Percentiles rank a stretch among this genome's conserved stretches.
Conservation (phyloP, 2,113 vertebrate species). For the Noctilio leporinus region DNA sequence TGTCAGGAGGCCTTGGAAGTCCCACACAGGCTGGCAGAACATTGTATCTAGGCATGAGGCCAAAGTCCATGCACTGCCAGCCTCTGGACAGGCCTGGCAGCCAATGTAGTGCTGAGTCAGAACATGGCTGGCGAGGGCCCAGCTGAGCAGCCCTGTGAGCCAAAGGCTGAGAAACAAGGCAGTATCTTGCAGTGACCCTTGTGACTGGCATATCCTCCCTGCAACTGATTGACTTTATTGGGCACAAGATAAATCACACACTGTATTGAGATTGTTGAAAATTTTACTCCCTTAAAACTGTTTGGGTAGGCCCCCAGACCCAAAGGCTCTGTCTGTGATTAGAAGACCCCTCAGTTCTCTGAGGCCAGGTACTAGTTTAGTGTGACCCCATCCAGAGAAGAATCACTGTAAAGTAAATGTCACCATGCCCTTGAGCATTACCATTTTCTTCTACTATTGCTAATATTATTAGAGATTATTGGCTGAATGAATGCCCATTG, state of each 20-base stretch:
- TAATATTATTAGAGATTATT: no score
- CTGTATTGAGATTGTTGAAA: not conserved
- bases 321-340: not conserved
- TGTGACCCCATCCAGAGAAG: not conserved
- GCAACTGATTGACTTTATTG: not conserved
- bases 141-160: not conserved
- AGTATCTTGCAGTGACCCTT: rapidly evolving
- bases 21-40: not conserved
- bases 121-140: no score
- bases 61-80: rapidly evolving
- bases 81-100: no score
- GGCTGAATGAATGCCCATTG: not conserved
- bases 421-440: not conserved
- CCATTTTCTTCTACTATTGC: not conserved
- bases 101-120: not conserved
- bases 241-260: rapidly evolving
- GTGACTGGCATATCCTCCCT: not conserved
- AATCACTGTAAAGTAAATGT: not conserved
- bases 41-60: rapidly evolving
- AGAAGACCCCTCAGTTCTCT: not conserved
- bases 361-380: not conserved
- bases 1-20: not conserved
- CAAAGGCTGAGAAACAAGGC: not conserved
- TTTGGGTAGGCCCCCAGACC: not conserved
- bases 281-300: not conserved